These are phyloP conservation scores for Melieria crassipennis DNA, from an alignment of 2,888 invertebrate species.

Conservation along the genomic window DNA sequence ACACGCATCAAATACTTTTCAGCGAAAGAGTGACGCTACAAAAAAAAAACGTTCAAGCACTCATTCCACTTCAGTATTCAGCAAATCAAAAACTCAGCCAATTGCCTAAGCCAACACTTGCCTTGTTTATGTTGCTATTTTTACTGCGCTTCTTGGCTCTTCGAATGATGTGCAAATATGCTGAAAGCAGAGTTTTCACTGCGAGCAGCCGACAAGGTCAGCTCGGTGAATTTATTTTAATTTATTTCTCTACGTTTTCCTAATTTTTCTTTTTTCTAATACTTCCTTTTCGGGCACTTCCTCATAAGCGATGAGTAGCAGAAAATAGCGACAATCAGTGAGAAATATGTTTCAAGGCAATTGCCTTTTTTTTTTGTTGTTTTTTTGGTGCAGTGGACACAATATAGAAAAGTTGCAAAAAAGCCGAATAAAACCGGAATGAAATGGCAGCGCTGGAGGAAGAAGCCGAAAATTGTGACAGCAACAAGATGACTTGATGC, in stretches of 20 bases:
- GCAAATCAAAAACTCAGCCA: no score
- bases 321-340: constrained; percentile 36
- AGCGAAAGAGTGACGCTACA: no score
- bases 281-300: neutral
- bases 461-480: constrained; percentile 22
- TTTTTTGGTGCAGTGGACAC: neutral
- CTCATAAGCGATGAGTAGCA: constrained; percentile 27
- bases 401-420: neutral
- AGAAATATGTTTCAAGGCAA: constrained; percentile 37
- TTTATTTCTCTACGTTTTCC: neutral
- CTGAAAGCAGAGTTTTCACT: no score
- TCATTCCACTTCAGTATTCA: no score
- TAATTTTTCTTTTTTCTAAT: neutral
- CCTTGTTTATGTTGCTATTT: no score
- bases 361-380: constrained; percentile 22
- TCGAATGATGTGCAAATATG: no score
- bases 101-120: no score
- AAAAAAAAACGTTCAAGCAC: no score
- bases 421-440: neutral
- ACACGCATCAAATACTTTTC: no score
- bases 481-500: constrained; percentile 49
- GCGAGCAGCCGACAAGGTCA: no score
- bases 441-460: neutral
- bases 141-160: no score
- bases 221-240: no score